Evolutionary conservation across 2,797 vertebrate genomes (phyloP), one percentile per base, ranked within the genome.

Genomic region (Bucorvus abyssinicus): DNA sequence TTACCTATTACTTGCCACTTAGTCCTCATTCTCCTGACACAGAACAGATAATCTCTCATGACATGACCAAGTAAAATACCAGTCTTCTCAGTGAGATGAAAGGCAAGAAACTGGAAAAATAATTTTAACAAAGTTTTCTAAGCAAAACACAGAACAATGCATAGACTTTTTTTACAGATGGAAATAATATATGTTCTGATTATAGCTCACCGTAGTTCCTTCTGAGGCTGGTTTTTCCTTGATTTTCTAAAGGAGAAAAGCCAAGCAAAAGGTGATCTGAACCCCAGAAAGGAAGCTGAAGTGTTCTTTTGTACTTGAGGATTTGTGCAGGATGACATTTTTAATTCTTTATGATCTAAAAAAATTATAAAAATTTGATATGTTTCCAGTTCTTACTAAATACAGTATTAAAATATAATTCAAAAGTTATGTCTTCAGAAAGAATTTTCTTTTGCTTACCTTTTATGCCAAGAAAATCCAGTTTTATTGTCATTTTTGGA

Each of bases 231-330:
- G 22, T 79, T 95, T 81, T 97, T 98, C 84, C 93, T 94, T 4
- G 96, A 95, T 97, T 97, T 98, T 93, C 97, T 97, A 59, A 98
- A 98, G 49, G 98, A 98, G 90, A 98, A 98, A 49, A 98, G 95
- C 86, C 98, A 98, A 60, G 97, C 93, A 38, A 98, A 97, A 1
- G 98, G 98, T 12, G 98, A 97, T 68, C 97, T 97, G 84, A 98
- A 96, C 44, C 97, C 97, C 73, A 96, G 94, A 87, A 97, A 95
- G 13, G 97, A 97, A 85, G 97, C 4, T 12, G 93, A 84, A 20
- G 78, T 84, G 68, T 67, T 97, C 87, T 97, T 98, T 59, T 76
- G 97, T 69, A 94, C 78, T 78, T 96, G 87, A 84, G 83, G 53
- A 92, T 71, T 95, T 84, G 96, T 90, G 44, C 55, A 12, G 89